Conservation (phyloP, 2,113 vertebrate species). For the Aspidoscelis tigris region DNA sequence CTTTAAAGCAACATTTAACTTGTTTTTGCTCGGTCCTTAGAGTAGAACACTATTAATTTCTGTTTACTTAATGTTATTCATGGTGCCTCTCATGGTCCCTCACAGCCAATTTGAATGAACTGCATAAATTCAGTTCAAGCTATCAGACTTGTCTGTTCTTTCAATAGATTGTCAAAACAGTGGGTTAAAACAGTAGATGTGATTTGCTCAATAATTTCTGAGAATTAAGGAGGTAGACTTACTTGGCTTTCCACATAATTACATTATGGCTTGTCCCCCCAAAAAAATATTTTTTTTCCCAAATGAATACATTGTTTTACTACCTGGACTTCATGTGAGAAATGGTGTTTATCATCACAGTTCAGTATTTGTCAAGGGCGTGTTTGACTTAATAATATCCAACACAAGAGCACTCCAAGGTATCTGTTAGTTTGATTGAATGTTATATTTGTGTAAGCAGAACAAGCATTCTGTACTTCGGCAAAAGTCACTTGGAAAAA, state of each 20-base stretch:
- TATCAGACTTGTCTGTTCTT: constrained; percentile 23
- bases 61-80: background rate
- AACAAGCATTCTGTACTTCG: constrained; percentile 65
- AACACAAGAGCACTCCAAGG: constrained; percentile 65
- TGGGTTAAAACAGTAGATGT: constrained; percentile 26
- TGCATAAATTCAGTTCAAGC: constrained; percentile 49
- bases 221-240: constrained; percentile 31
- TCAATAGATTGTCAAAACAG: constrained; percentile 29
- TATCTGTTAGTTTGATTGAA: constrained; percentile 71
- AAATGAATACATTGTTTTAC: constrained; percentile 55
- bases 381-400: constrained; percentile 71
- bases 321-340: constrained; percentile 51
- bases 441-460: constrained; percentile 64
- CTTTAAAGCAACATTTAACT: background rate
- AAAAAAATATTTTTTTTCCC: constrained; percentile 63
- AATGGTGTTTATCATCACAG: constrained; percentile 66
- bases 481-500: constrained; percentile 65
- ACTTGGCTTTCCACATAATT: constrained; percentile 41
- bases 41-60: background rate
- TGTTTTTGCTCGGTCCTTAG: background rate
- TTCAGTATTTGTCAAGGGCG: constrained; percentile 73
- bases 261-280: constrained; percentile 44
- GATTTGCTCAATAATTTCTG: constrained; percentile 40
- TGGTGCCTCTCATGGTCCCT: constrained; percentile 28
- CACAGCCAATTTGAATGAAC: constrained; percentile 45